Percentiles rank a stretch among this genome's conserved stretches.
These are phyloP conservation scores for Paradoxurus hermaphroditus DNA, from an alignment of 2,113 vertebrate genomes.

Conservation along the genomic window DNA sequence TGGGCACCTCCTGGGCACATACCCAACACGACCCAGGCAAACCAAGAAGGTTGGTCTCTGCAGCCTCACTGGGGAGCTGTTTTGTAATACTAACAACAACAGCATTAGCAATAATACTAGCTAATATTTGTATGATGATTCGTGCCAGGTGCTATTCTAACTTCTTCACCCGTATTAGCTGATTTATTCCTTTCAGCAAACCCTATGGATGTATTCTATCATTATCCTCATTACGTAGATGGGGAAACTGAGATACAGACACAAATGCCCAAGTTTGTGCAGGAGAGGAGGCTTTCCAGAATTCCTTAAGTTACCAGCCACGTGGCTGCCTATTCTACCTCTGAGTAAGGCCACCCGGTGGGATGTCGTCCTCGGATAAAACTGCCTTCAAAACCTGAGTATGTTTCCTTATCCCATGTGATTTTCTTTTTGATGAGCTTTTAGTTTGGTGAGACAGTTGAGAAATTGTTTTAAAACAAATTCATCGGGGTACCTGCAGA, in stretches of 20 bases:
- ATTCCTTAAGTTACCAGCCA: background rate
- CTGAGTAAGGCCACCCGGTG: background rate
- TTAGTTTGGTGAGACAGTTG: background rate
- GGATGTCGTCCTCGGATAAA: background rate
- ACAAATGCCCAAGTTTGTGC: background rate
- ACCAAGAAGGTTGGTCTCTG: background rate
- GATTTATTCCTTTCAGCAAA: background rate
- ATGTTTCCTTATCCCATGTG: background rate
- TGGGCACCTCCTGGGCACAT: background rate
- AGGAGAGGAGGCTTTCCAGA: background rate
- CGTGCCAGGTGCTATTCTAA: background rate
- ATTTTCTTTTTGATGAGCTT: background rate
- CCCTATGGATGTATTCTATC: background rate
- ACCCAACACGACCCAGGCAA: background rate
- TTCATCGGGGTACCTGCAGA: background rate
- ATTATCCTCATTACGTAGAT: background rate
- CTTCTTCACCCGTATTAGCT: background rate
- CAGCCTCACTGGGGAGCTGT: background rate
- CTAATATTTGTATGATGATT: background rate
- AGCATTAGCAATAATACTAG: background rate
- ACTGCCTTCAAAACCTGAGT: background rate
- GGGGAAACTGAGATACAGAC: background rate
- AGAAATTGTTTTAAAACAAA: constrained; percentile 32
- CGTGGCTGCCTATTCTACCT: background rate
- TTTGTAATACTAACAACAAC: background rate